Evolutionary conservation across 1,140 invertebrate species (phyloP).

Genomic region (Calliopsis andreniformis): DNA sequence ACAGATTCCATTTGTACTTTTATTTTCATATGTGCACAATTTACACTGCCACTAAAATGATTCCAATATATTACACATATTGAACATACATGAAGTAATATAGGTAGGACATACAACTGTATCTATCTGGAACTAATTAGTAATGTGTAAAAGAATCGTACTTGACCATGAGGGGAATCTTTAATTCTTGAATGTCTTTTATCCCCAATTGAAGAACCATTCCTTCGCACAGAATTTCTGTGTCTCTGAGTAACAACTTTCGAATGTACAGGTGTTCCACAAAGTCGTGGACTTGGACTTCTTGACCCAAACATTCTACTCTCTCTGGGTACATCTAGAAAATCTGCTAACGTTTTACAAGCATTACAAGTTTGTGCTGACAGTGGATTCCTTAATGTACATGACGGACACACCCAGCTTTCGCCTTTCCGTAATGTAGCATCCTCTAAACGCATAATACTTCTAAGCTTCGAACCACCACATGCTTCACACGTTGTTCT

Average conservation of each 20-base stretch:
- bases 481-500: constrained; percentile 90
- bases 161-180: constrained; percentile 71
- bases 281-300: constrained; percentile 77
- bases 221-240: constrained; percentile 77
- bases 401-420: constrained; percentile 90
- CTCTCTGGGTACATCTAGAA: constrained; percentile 74
- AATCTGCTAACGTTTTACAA: constrained; percentile 85
- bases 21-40: constrained; percentile 91
- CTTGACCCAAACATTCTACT: constrained; percentile 68
- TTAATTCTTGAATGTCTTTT: constrained; percentile 73
- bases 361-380: constrained; percentile 88
- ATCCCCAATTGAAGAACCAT: constrained; percentile 71
- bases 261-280: constrained; percentile 65
- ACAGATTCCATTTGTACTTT: constrained; percentile 85
- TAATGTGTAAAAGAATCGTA: constrained; percentile 38
- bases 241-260: constrained; percentile 77
- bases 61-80: constrained; percentile 23
- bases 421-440: constrained; percentile 88
- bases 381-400: constrained; percentile 92
- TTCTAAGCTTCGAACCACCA: constrained; percentile 89
- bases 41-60: constrained; percentile 87
- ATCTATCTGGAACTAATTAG: neutral
- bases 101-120: neutral
- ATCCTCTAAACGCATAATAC: constrained; percentile 85
- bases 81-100: neutral